Base-by-base conservation (phyloP, 2,888 invertebrate species). In the Danaus chrysippus region DNA sequence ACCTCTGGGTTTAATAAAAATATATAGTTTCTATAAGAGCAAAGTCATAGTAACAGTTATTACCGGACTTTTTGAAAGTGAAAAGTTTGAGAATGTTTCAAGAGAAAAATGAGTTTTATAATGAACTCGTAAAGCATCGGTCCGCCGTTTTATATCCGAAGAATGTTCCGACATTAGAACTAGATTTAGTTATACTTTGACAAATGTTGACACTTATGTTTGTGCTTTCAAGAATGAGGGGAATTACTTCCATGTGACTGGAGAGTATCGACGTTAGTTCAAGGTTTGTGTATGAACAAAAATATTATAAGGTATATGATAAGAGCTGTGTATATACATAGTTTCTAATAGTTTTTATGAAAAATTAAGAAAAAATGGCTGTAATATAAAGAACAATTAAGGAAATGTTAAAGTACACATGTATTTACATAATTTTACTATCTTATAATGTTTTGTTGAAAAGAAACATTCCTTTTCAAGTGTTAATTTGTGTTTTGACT, bases 131-230 rank as follows among this genome's bases (percentile, higher is more conserved):
- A 49, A 58, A 58, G 49, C 41, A 41, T 49, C 15, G 49, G 49
- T 49, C 49, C 49, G 46, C 58, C 11, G 13, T 58, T 58, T 58
- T 52, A 58, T 53, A 42, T 58, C 58, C 42, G 58, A 58, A 53
- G 58, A 58, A 53, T 58, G 58, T 53, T 49, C 53, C 58, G 15
- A 19, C 15, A 42, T 19, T 15, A 52, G 49, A 58, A 15, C 58
- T 52, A 53, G 58, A 58, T 58, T 58, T 58, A 58, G 58, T 52
- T n/a, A 23, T 41, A 41, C 17, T 49, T 42, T 53, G 58, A 58
- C 53, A 58, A 58, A 58, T 58, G 58, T 53, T 58, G 58, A 58
- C 58, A 58, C 52, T 58, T 58, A 58, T 42, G 52, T 58, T 52
- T 52, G 44, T 52, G 42, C 42, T 58, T 42, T 42, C 17, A 13